Evolutionary conservation across 2,888 invertebrate species (phyloP).

Genomic region (Epinotia bilunana): DNA sequence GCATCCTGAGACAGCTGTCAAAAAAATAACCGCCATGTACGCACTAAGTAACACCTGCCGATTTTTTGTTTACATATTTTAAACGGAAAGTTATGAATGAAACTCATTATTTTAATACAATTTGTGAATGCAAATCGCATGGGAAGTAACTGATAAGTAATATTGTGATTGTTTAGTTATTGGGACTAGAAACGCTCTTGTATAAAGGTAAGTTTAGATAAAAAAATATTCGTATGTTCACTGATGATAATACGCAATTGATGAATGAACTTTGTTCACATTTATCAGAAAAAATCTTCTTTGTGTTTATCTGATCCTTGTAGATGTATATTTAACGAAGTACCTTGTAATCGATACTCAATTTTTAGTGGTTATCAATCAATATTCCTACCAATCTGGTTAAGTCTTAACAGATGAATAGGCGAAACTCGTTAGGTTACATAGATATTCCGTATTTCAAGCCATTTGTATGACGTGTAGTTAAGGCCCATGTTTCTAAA

Average conservation of each 20-base stretch:
- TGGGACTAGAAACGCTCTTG: background rate
- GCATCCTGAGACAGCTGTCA: conserved; percentile 53
- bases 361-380: background rate
- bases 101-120: conserved; percentile 51
- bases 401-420: no score
- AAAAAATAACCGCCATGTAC: conserved; percentile 61
- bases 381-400: background rate
- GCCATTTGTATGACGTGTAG: no score
- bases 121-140: conserved; percentile 3
- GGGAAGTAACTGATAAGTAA: conserved; percentile 37
- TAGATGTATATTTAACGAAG: background rate
- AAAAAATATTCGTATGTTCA: background rate
- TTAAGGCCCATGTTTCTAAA: no score
- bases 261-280: background rate
- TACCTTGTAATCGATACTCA: background rate
- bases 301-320: background rate
- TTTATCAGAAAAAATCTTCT: background rate
- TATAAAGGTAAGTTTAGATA: conserved; percentile 26
- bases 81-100: conserved; percentile 67
- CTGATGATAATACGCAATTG: background rate
- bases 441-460: no score
- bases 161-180: conserved; percentile 27
- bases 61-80: conserved; percentile 66
- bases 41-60: conserved; percentile 68
- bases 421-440: no score